These are phyloP conservation scores for Penaeus indicus DNA, from an alignment of 1,140 invertebrate genomes.

Conservation along the genomic window DNA sequence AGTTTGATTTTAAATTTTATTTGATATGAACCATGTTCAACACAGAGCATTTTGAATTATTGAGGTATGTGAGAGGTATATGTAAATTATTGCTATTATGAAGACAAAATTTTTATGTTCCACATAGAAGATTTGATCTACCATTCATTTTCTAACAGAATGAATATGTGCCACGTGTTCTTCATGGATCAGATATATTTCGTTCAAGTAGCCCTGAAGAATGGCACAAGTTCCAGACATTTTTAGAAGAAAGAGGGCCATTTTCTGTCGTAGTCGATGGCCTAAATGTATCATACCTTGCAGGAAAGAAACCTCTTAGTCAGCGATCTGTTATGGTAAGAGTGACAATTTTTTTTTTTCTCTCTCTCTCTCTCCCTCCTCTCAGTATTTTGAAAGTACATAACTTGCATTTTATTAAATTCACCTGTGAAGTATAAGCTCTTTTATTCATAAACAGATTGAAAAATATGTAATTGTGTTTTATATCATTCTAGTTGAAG, in stretches of 20 bases:
- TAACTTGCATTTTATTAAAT: too few relatives aligned
- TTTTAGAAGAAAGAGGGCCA: constrained; percentile 29
- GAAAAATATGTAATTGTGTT: neutral
- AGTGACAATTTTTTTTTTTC: neutral
- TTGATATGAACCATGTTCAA: too few relatives aligned
- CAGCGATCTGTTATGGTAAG: neutral
- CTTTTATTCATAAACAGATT: neutral
- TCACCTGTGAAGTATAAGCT: neutral
- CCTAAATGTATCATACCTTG: constrained; percentile 31
- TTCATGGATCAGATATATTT: constrained; percentile 40
- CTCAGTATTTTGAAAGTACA: too few relatives aligned
- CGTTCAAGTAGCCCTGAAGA: constrained; percentile 30
- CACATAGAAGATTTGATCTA: too few relatives aligned
- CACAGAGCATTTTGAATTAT: too few relatives aligned
- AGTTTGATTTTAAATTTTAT: too few relatives aligned
- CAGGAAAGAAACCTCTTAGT: neutral
- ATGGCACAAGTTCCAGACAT: constrained; percentile 8
- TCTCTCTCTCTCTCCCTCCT: too few relatives aligned
- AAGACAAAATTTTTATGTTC: too few relatives aligned
- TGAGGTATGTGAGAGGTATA: too few relatives aligned
- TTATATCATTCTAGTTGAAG: constrained; percentile 31
- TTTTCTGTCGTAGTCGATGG: constrained; percentile 46
- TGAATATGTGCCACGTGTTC: constrained; percentile 37
- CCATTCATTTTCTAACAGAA: neutral
- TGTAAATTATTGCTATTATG: too few relatives aligned